These are phyloP conservation scores for Palythoa caribaeorum DNA, from an alignment of 92 coral and sea anemone genomes.

Conservation along the genomic window DNA sequence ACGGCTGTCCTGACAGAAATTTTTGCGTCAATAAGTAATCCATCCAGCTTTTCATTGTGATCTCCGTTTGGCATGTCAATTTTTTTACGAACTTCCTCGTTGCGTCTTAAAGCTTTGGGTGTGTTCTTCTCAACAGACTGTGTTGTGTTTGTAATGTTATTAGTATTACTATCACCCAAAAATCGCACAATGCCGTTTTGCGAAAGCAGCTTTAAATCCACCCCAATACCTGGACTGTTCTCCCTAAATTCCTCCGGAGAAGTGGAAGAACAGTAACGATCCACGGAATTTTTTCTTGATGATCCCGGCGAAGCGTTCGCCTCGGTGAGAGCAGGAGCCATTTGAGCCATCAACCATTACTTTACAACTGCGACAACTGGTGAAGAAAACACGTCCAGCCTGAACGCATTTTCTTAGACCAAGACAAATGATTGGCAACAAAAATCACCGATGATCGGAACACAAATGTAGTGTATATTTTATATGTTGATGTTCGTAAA, in stretches of 20 bases:
- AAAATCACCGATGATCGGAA: constrained; percentile 46
- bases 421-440: constrained; percentile 64
- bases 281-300: constrained; percentile 96
- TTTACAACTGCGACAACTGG: constrained; percentile 93
- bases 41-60: constrained; percentile 72
- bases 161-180: constrained; percentile 91
- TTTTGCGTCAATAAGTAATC: constrained; percentile 62
- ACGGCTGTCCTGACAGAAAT: constrained; percentile 56
- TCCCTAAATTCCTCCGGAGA: constrained; percentile 89
- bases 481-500: constrained; percentile 73
- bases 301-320: constrained; percentile 99
- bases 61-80: constrained; percentile 95
- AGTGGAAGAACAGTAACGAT: constrained; percentile 93
- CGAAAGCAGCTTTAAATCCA: constrained; percentile 90
- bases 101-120: constrained; percentile 86
- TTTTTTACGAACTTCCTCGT: constrained; percentile 81
- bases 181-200: constrained; percentile 99
- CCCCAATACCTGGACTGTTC: constrained; percentile 76
- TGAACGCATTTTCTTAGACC: constrained; percentile 94
- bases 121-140: constrained; percentile 89
- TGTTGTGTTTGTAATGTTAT: constrained; percentile 93
- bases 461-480: constrained; percentile 55
- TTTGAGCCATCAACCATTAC: constrained; percentile 99
- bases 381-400: constrained; percentile 91
- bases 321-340: constrained; percentile 99